Evolutionary conservation across 1,140 invertebrate species (phyloP), one percentile per base, ranked within the genome.

Genomic region (Dolichoris vasculosae): DNA sequence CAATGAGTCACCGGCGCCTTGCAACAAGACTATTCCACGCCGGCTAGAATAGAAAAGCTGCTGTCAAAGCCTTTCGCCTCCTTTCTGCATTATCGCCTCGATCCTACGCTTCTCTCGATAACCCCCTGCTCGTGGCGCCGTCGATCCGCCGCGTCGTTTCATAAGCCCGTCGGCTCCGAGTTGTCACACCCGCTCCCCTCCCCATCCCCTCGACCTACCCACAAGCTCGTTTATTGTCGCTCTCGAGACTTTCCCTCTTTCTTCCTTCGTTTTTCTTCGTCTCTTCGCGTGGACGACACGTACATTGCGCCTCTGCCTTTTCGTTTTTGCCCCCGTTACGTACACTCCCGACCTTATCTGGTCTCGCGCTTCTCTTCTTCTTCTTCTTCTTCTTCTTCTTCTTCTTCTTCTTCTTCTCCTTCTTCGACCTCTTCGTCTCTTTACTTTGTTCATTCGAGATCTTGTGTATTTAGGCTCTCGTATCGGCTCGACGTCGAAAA

Each of bases 41-140:
- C 55, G 55, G 23, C 55, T 26, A 26, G 23, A 73, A 26, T 73
- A 73, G 69, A 43, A 73, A 73, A 73, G 69, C 69, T 20, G 69
- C 9, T 32, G 26, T 20, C 69, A 38, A 73, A 73, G 69, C 69
- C 38, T 73, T 43, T 73, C 23, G 38, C 69, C 69, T 73, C 40
- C 69, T 73, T 64, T 73, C 38, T 73, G 38, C 40, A 73, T 43
- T 73, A 73, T 73, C 69, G 38, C 38, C 38, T 20, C 67, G 67
- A 71, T 71, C 67, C 67, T 71, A 71, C 88, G 87, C 88, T 88
- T 88, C 85, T 84, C 51, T 83, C 86, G 90, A 91, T 91, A 91
- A 91, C 90, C 90, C 89, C 51, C 86, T 85, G 88, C 86, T 82
- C 43, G 85, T 86, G 90, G 89, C 90, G 90, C 89, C 90, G 90